Percentiles rank a stretch among this genome's conserved stretches.
phyloP scores from a whole-genome alignment of 2,797 vertebrate genomes.

The Alectoris magna region DNA sequence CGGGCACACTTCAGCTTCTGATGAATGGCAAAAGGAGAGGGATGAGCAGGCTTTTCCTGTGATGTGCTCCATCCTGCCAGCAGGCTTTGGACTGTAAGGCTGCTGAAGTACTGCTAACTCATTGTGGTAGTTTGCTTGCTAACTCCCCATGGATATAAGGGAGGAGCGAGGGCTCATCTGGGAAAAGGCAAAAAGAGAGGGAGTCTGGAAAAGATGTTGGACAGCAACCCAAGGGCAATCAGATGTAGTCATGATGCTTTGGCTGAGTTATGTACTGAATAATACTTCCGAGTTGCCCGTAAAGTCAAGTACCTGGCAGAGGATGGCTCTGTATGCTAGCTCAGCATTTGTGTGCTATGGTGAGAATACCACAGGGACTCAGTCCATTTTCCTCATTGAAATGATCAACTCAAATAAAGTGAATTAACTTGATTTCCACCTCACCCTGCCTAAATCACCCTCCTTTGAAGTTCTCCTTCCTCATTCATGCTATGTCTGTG shows the following conservation, averaged over 20 bases:
- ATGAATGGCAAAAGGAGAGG: not conserved
- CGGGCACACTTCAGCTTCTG: not conserved
- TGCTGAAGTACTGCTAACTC: not conserved
- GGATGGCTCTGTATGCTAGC: slow-evolving; percentile 26
- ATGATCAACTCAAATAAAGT: slow-evolving; percentile 11
- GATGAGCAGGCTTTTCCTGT: not conserved
- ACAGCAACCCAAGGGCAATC: slow-evolving; percentile 52
- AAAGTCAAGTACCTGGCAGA: slow-evolving; percentile 44
- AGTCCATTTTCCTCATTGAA: slow-evolving; percentile 38
- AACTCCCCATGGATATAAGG: not conserved
- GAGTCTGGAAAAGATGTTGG: not conserved
- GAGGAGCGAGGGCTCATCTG: not conserved
- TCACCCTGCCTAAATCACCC: slow-evolving; percentile 11
- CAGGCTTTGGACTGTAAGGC: not conserved
- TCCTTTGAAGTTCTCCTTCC: slow-evolving; percentile 45
- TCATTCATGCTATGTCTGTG: slow-evolving; percentile 27
- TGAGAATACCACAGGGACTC: slow-evolving; percentile 9
- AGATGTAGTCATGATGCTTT: slow-evolving; percentile 18
- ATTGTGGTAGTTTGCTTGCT: not conserved
- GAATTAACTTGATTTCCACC: slow-evolving; percentile 42
- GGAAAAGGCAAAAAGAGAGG: not conserved
- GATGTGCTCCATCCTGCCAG: not conserved
- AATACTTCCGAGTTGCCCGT: slow-evolving; percentile 1
- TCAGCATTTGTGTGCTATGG: slow-evolving; percentile 30
- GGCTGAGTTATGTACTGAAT: not conserved